These are phyloP conservation scores for Marasmarcha lunaedactyla DNA, from an alignment of 2,888 invertebrate species.

Conservation along the genomic window DNA sequence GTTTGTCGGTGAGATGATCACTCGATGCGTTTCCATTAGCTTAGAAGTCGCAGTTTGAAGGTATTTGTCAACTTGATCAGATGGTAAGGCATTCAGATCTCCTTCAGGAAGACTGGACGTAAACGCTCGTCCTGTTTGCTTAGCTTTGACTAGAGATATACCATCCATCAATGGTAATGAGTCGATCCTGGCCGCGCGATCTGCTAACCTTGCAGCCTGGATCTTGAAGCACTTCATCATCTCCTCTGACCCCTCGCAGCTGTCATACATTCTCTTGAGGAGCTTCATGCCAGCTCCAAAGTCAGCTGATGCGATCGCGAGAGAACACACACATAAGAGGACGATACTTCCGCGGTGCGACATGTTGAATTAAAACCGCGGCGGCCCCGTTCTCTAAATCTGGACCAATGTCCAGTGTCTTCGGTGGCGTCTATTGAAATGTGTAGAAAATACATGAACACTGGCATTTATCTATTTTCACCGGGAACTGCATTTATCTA, in stretches of 20 bases:
- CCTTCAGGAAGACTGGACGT: slow-evolving; percentile 65
- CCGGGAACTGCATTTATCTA: slow-evolving; percentile 71
- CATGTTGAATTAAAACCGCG: slow-evolving; percentile 46
- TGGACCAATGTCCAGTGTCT: slow-evolving; percentile 46
- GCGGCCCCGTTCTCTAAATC: slow-evolving; percentile 26
- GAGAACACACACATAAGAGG: slow-evolving; percentile 46
- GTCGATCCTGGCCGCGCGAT: slow-evolving; percentile 74
- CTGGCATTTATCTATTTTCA: slow-evolving; percentile 69
- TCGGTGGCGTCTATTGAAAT: slow-evolving; percentile 61
- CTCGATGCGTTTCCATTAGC: slow-evolving; percentile 72
- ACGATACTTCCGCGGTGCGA: slow-evolving; percentile 49
- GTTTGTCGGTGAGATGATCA: slow-evolving; percentile 59
- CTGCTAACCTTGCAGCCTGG: slow-evolving; percentile 74
- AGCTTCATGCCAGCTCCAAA: slow-evolving; percentile 57
- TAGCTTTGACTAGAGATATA: slow-evolving; percentile 65
- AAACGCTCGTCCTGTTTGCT: slow-evolving; percentile 53
- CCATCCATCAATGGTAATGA: slow-evolving; percentile 74
- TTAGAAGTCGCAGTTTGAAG: slow-evolving; percentile 67
- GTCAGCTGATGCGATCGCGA: slow-evolving; percentile 41
- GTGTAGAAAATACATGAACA: slow-evolving; percentile 60
- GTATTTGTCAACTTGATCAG: slow-evolving; percentile 72
- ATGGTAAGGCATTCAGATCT: slow-evolving; percentile 70
- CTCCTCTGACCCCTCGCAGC: slow-evolving; percentile 74
- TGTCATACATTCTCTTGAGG: slow-evolving; percentile 67
- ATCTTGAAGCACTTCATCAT: slow-evolving; percentile 79